Base-by-base conservation (phyloP, 2,797 vertebrate genomes). In the Apodemus agrarius region DNA sequence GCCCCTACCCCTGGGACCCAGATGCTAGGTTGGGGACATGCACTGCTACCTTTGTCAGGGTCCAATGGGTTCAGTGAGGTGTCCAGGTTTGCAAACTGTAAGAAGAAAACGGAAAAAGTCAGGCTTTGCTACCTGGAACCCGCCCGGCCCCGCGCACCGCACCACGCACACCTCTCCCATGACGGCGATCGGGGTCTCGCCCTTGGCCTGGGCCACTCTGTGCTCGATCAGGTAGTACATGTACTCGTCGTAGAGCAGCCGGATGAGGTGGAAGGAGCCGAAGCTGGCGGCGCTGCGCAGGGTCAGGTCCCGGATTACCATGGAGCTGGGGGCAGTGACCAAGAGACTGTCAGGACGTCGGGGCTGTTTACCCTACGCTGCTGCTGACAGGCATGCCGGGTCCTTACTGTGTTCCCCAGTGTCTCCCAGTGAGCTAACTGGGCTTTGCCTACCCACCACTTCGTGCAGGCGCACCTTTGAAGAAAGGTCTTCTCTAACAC, bases 171-270 rank as follows among this genome's bases (percentile, higher is more conserved):
- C 99, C 98, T 99, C 99, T 98, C 99, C 99, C 99, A 99, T 99
- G 95, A 99, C 99, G 0, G 99, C 99, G 4, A 99, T 99, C 54
- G 99, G 99, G 0, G 99, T 99, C 98, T 99, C 99, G 94, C 99
- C 99, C 98, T 99, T 99, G 89, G 99, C 99, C 98, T 99, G 99
- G 43, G 99, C 99, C 97, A 99, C 99, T 3, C 99, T 98, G 98
- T 99, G 99, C 97, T 99, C 99, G 37, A 99, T 99, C 98, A 99
- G 98, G 98, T 99, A 99, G 98, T 99, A 99, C 99, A 99, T 99
- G 97, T 99, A 99, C 97, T 99, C 99, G 2, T 99, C 99, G 26
- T 99, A 99, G 54, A 99, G 98, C 97, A 99, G 97, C 49, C 99
- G 99, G 98, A 99, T 99, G 94, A 99, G 99, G 97, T 99, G 99